These are phyloP conservation scores for Psix sp. DNA, from an alignment of 1,140 invertebrate genomes.

Conservation along the genomic window DNA sequence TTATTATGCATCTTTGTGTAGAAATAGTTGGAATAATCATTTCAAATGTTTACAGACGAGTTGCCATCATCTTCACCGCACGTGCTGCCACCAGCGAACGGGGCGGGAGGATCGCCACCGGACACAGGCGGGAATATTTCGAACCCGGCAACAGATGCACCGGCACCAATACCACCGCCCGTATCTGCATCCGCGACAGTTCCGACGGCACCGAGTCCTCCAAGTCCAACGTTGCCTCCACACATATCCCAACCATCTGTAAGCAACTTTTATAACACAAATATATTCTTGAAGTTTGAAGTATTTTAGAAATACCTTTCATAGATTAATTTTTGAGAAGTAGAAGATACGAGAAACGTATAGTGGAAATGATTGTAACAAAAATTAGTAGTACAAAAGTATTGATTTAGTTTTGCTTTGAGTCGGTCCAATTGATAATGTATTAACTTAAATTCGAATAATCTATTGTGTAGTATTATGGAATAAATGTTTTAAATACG, in stretches of 20 bases:
- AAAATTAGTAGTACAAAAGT: no score
- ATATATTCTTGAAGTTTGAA: background rate
- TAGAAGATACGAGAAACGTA: no score
- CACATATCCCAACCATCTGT: constrained; percentile 77
- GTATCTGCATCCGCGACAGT: constrained; percentile 74
- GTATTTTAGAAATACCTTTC: no score
- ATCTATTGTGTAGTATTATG: no score
- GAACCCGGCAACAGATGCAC: constrained; percentile 75
- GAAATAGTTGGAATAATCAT: background rate
- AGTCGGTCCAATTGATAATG: no score
- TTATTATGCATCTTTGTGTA: no score
- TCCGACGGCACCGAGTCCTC: constrained; percentile 75
- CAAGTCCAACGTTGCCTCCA: constrained; percentile 76
- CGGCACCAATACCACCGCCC: constrained; percentile 75
- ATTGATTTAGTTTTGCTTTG: no score
- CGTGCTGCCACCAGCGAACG: constrained; percentile 77
- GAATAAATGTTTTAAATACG: no score
- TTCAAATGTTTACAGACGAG: constrained; percentile 67
- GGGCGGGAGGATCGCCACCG: constrained; percentile 74
- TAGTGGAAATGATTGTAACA: no score
- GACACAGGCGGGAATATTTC: constrained; percentile 76
- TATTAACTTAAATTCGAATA: no score
- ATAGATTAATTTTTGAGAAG: no score
- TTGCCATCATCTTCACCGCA: constrained; percentile 78
- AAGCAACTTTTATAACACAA: constrained; percentile 54